Base-by-base conservation (phyloP, 2,888 invertebrate species). In the Thecophora atra region DNA sequence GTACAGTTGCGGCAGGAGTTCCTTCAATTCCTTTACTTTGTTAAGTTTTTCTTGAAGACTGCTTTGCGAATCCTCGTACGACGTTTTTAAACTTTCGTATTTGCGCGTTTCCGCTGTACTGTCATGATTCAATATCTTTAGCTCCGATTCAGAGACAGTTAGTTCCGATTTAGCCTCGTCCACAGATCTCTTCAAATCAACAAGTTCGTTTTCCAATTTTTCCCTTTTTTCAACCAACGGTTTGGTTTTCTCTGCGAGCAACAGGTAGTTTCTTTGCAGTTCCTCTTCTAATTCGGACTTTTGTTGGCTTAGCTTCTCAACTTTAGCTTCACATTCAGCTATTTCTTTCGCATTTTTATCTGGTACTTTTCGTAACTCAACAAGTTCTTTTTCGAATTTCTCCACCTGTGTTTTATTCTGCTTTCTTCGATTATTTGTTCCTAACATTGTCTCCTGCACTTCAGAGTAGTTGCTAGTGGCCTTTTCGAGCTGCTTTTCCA, bases 311-410 rank as follows among this genome's bases (percentile, higher is more conserved):
- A 91, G 85, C 76, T 88, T 89, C 26, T 86, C 86, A 2, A 90
- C 85, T 64, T 91, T 87, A 24, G 83, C 85, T 85, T 93, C 88
- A 84, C 91, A 89, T 80, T 92, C 89, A 79, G 88, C 88, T 64
- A 94, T 93, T 80, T 93, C 92, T 74, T 89, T 88, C 73, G 88
- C 88, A 84, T 93, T 94, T 81, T 94, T 93, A 44, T 91, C 91
- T 0, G 97, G 97, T 7, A 92, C 83, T 73, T 87, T 88, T 75
- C 88, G 83, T 21, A 92, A 82, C 63, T 91, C 90, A 60, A 89
- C 91, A 1, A 96, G 87, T 83, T 94, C 91, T n/a, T 87, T 87
- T 77, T 88, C 89, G 82, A 93, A 91, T 80, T 90, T 89, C 72
- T 89, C 91, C 1, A 94, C 83, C 19, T 90, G 88, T 64, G 91